These are phyloP conservation scores for Lasius fuliginosus DNA, from an alignment of 2,888 invertebrate genomes.

Conservation along the genomic window DNA sequence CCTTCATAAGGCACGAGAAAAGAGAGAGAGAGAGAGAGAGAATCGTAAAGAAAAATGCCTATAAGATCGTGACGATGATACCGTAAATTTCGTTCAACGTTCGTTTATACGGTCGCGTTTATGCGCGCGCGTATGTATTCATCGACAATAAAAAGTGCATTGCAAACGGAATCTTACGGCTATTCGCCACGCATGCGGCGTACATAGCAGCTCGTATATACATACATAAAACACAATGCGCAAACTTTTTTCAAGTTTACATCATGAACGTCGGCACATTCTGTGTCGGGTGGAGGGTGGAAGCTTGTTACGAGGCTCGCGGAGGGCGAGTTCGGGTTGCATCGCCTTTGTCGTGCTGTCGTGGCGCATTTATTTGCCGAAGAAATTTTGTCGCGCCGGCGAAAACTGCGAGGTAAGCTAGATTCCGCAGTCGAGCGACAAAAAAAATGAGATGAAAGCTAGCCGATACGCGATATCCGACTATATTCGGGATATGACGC, in stretches of 20 bases:
- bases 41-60: neutral
- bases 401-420: slow-evolving; percentile 45
- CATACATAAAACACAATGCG: slow-evolving; percentile 11
- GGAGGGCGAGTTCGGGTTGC: slow-evolving; percentile 3
- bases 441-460: slow-evolving; percentile 29
- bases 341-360: slow-evolving; percentile 33
- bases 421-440: neutral
- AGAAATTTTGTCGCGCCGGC: slow-evolving; percentile 39
- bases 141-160: neutral
- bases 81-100: slow-evolving; percentile 15
- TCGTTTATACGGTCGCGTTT: neutral
- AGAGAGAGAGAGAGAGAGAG: too few species aligned
- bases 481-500: neutral
- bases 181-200: too few species aligned
- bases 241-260: slow-evolving; percentile 14
- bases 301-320: slow-evolving; percentile 33
- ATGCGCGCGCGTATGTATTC: neutral
- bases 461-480: slow-evolving; percentile 37
- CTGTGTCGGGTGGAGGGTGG: neutral
- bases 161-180: neutral
- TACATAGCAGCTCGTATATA: neutral
- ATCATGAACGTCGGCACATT: slow-evolving; percentile 30
- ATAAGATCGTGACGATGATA: neutral
- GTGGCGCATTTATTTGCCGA: slow-evolving; percentile 41
- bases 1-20: neutral